Evolutionary conservation across 64 coral and sea anemone species (phyloP), one percentile per base, ranked within the genome.

Genomic region (Montipora capricornis): DNA sequence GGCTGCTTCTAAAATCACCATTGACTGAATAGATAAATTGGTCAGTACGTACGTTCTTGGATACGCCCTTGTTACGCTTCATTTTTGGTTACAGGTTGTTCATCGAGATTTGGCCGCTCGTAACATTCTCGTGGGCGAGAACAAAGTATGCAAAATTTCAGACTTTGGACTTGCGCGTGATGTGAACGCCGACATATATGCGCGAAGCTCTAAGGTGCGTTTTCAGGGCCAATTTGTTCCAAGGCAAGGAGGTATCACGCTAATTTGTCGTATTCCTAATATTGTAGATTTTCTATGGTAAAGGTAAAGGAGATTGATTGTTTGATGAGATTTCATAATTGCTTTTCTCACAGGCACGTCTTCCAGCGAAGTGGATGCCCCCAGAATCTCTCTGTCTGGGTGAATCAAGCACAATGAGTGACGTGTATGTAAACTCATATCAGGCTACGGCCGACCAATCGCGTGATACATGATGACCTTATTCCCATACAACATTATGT

Each of bases 291-390:
- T 37, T 37, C 1, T 37, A 2, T 37, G 37, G 37, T 37, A 37
- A 37, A 37, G 37, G 37, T 37, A 37, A 37, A 37, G 37, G 37
- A 37, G 9, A 64, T 47, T 79, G 46, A 22, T 15, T 16, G 14
- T 4, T 15, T 16, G 61, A 64, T 64, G 14, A 64, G 61, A 12
- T 64, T 64, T 64, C 14, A 64, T 12, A 7, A 14, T 64, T 64
- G 61, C 9, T 64, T 64, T 64, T 37, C 1, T 37, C 9, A 64
- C 61, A 90, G 89, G 89, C 89, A 0, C 52, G 89, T 7, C 89
- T 90, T 90, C 89, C 89, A 44, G 76, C 64, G 24, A 90, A 90
- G 64, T 90, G 89, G 89, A 90, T 80, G 89, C 89, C 89, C 5
- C 89, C 89, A n/a, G 89, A 90, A 66, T 90, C 89, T 6, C 58